Evolutionary conservation across 2,888 invertebrate species (phyloP).

Genomic region (Psylliodes chrysocephalus): DNA sequence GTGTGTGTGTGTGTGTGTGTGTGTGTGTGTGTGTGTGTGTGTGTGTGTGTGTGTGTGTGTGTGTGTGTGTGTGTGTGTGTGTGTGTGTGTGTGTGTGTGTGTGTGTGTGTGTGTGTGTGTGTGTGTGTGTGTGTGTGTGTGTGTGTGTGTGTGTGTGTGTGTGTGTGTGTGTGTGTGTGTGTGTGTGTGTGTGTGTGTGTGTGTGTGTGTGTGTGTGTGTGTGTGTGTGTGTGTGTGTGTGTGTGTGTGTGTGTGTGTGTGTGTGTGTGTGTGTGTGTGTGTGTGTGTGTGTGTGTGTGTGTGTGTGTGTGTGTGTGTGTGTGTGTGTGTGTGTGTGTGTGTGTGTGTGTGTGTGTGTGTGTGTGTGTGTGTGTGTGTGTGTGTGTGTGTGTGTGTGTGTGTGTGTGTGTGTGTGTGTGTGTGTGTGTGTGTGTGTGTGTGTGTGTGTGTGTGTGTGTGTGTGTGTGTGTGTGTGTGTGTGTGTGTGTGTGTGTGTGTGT

Average conservation of each 20-base stretch:
- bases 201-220: background rate
- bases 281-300: constrained; percentile 2
- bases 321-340: constrained; percentile 6
- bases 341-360: constrained; percentile 4
- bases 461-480: background rate
- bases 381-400: constrained; percentile 1
- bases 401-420: background rate
- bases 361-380: background rate
- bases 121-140: too few species aligned
- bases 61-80: too few species aligned
- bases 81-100: too few species aligned
- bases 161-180: too few species aligned
- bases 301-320: background rate
- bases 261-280: constrained; percentile 5
- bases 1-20: too few species aligned
- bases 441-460: constrained; percentile 5
- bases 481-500: constrained; percentile 1
- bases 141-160: too few species aligned
- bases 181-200: too few species aligned
- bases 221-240: constrained; percentile 1
- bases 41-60: too few species aligned
- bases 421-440: constrained; percentile 5
- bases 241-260: background rate
- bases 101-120: too few species aligned
- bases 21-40: too few species aligned